Evolutionary conservation across 2,888 invertebrate species (phyloP).

Genomic region (Lochmaea capreae): DNA sequence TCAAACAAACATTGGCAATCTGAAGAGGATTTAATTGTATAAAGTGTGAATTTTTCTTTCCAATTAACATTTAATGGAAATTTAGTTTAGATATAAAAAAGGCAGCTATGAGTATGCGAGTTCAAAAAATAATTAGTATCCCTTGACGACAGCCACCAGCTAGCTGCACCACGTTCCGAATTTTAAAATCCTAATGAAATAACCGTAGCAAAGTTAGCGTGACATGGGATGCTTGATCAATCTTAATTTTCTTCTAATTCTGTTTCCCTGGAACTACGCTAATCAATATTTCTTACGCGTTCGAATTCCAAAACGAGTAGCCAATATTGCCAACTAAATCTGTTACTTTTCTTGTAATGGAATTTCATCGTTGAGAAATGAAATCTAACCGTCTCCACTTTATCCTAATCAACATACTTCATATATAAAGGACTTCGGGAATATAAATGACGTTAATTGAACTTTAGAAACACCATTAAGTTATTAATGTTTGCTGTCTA

Average conservation of each 20-base stretch:
- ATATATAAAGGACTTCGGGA: not conserved
- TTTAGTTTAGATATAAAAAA: no score
- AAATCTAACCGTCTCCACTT: not conserved
- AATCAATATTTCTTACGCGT: slow-evolving; percentile 30
- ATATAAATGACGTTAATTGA: slow-evolving; percentile 4
- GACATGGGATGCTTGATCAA: slow-evolving; percentile 34
- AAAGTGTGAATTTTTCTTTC: no score
- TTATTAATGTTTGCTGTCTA: not conserved
- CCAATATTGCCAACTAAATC: slow-evolving; percentile 23
- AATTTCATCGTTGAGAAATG: slow-evolving; percentile 5
- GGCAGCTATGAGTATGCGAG: no score
- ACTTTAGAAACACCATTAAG: not conserved
- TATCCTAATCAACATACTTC: slow-evolving; percentile 5
- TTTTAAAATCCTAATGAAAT: slow-evolving; percentile 18
- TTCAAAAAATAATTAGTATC: not conserved
- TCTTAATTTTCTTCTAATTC: slow-evolving; percentile 35
- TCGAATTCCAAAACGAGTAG: not conserved
- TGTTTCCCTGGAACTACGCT: slow-evolving; percentile 10
- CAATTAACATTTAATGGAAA: no score
- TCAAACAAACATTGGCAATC: no score
- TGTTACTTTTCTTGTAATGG: slow-evolving; percentile 6
- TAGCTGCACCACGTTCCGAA: not conserved
- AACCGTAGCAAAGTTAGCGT: slow-evolving; percentile 25
- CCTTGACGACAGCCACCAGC: not conserved
- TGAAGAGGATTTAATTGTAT: no score